Conservation (phyloP, 2,888 invertebrate species). For the Pristionchus entomophagus region DNA sequence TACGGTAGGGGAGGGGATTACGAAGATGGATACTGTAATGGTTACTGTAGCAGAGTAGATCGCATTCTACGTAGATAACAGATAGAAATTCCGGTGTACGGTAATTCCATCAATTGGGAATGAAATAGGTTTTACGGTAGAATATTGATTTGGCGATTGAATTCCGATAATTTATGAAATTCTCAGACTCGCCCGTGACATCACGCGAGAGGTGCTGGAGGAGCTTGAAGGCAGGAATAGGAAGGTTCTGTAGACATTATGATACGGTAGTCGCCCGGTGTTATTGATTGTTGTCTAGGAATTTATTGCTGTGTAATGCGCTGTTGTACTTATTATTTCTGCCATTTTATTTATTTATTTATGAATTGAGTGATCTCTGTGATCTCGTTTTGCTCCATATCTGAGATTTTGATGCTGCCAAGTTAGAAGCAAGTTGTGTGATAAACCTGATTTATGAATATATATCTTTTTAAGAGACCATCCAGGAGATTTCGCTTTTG, state of each 20-base stretch:
- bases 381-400: constrained; percentile 3
- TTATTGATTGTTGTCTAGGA: not conserved
- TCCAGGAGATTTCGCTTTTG: too few species aligned
- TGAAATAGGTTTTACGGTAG: too few species aligned
- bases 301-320: not conserved
- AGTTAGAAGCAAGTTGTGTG: not conserved
- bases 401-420: constrained; percentile 13
- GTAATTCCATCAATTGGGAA: not conserved
- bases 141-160: too few species aligned
- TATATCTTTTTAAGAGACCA: too few species aligned
- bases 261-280: not conserved
- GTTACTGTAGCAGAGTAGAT: too few species aligned
- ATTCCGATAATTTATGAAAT: not conserved
- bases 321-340: not conserved
- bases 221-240: not conserved
- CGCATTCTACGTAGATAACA: too few species aligned
- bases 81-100: not conserved
- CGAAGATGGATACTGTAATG: too few species aligned
- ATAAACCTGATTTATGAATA: constrained; percentile 17
- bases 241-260: not conserved
- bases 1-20: not conserved
- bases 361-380: constrained; percentile 32
- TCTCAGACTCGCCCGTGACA: constrained; percentile 41
- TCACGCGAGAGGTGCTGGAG: constrained; percentile 32
- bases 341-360: not conserved